phyloP scores from a whole-genome alignment of 92 coral and sea anemone genomes.

The Chrysogorgia sp. region DNA sequence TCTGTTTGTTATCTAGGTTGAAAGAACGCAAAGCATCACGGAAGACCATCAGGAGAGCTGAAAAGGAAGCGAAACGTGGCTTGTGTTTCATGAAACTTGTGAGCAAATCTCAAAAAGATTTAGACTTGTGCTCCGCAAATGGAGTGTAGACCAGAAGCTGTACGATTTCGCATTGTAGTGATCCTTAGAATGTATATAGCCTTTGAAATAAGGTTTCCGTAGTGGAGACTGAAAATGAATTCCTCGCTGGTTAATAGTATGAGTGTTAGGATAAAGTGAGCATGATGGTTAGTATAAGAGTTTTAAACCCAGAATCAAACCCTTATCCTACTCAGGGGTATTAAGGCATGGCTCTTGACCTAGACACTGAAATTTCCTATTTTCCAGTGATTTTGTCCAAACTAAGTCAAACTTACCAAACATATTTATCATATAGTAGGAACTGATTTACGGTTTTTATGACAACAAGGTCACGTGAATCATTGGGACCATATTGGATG shows the following conservation, averaged over 20 bases:
- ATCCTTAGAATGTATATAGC: background rate
- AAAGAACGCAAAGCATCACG: conserved; percentile 39
- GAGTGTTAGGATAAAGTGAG: background rate
- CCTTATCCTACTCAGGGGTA: too few species aligned
- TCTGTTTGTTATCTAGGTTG: conserved; percentile 46
- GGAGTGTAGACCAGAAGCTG: background rate
- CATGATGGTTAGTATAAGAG: too few species aligned
- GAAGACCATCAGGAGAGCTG: conserved; percentile 44
- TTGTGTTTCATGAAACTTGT: conserved; percentile 60
- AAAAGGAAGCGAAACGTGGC: conserved; percentile 57
- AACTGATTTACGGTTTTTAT: too few species aligned
- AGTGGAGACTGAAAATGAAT: background rate
- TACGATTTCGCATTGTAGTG: background rate
- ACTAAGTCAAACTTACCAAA: too few species aligned
- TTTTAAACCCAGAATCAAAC: too few species aligned
- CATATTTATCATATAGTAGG: too few species aligned
- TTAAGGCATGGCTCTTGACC: too few species aligned
- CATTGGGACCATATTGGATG: too few species aligned
- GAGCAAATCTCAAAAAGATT: background rate
- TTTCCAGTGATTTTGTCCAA: too few species aligned
- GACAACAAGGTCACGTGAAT: too few species aligned
- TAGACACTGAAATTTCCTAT: too few species aligned
- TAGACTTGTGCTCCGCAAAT: background rate
- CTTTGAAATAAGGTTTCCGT: background rate
- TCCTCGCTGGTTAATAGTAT: background rate